phyloP scores from a whole-genome alignment of 2,113 vertebrate species.

The Petaurus breviceps region DNA sequence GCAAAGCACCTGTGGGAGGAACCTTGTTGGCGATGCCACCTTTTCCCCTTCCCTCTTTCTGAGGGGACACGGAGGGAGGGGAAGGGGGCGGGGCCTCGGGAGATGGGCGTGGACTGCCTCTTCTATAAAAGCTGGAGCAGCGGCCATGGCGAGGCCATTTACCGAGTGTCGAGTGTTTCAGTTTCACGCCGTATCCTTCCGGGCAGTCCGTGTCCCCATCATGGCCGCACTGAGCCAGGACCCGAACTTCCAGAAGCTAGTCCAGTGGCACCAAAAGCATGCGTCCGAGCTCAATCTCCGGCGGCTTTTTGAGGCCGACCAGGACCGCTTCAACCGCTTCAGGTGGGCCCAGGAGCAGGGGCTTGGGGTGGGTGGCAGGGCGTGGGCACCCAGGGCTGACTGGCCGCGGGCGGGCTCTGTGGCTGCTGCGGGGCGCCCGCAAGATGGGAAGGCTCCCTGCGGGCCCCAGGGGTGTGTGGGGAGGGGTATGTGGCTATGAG shows the following conservation, averaged over 20 bases:
- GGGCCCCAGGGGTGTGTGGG: neutral
- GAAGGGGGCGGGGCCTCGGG: neutral
- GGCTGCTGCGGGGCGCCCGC: neutral
- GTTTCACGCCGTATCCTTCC: accelerated
- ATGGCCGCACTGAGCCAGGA: constrained; percentile 89
- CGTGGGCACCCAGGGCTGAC: neutral
- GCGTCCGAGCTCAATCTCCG: constrained; percentile 89
- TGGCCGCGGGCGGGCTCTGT: neutral
- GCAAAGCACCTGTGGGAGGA: neutral
- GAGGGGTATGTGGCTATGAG: neutral
- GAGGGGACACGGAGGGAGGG: neutral
- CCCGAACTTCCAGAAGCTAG: constrained; percentile 89
- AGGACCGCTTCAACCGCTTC: constrained; percentile 90
- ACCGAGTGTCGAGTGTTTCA: neutral
- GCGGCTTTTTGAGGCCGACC: constrained; percentile 90
- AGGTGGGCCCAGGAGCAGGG: constrained; percentile 82
- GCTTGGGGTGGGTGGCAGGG: neutral
- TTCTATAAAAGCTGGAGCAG: constrained; percentile 58
- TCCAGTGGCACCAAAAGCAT: constrained; percentile 89
- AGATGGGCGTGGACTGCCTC: constrained; percentile 34
- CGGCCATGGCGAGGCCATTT: accelerated
- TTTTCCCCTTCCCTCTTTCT: neutral
- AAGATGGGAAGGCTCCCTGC: neutral
- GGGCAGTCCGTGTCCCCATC: accelerated
- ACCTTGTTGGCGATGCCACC: neutral